Evolutionary conservation across 2,113 vertebrate genomes (phyloP), one percentile per base, ranked within the genome.

Genomic region (Chascanopsetta lugubris): DNA sequence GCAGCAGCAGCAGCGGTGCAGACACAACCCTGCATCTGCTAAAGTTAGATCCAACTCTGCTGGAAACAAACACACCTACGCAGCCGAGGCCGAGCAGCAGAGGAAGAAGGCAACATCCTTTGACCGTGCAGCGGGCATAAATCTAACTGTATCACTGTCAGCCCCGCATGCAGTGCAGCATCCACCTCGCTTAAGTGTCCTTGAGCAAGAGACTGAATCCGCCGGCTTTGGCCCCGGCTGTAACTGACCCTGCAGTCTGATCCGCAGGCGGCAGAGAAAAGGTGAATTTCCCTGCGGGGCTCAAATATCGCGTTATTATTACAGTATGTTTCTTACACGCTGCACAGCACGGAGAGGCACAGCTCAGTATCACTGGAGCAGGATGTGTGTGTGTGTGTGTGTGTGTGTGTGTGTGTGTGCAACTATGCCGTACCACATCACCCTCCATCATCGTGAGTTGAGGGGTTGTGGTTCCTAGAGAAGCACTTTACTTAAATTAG

Each of bases 401-500:
- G 55, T 55, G 25, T 30, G 43, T 34, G 48, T 74, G 29, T 55
- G 58, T 63, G 70, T 80, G 72, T 82, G 75, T 83, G 80, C 27
- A 65, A 61, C 77, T 57, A 76, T 38, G 60, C 58, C 10, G 50
- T 62, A 47, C 56, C 40, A 3, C 71, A 87, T 85, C 75, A 76
- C 47, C 79, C 86, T 88, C 79, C 80, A 82, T 82, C 80, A 86
- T 80, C 64, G 67, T 69, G 79, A 82, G 83, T 68, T 66, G 78
- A 84, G 83, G 83, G 85, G 76, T 79, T 88, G 86, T 84, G 87
- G 86, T 90, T 88, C 83, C 83, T 78, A 76, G 79, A 90, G 87
- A 85, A 88, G 87, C 87, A 89, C 86, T 89, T 88, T 87, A 89
- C 89, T 86, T 89, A 90, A 90, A 88, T 90, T 89, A 90, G 87